A percentile compares a stretch with the other conserved stretches of the same genome.
Conservation (phyloP, 2,113 vertebrate species). For the Mugil cephalus region DNA sequence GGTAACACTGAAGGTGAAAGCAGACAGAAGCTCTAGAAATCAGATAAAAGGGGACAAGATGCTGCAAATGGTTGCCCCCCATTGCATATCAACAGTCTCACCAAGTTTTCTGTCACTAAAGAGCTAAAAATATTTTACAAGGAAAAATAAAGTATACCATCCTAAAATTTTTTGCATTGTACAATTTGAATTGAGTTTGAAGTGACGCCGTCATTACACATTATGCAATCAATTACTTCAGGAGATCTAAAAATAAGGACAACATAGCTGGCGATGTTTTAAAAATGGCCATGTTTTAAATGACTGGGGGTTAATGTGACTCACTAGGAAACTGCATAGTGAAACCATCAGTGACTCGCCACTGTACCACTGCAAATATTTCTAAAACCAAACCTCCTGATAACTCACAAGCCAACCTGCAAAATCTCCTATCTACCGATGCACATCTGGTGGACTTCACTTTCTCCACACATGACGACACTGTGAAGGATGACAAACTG, state of each 20-base stretch:
- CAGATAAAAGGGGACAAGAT: background rate
- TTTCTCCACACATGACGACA: background rate
- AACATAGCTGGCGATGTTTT: background rate
- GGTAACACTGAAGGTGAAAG: background rate
- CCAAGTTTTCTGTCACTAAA: background rate
- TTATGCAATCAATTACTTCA: background rate
- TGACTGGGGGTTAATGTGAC: too few relatives aligned
- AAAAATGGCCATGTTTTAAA: background rate
- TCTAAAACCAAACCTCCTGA: background rate
- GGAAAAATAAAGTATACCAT: too few relatives aligned
- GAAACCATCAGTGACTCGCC: background rate
- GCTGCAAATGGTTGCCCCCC: background rate
- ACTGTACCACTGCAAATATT: background rate
- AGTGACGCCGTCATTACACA: background rate
- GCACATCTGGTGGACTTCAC: too few relatives aligned
- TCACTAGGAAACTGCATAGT: too few relatives aligned
- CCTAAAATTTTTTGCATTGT: too few relatives aligned
- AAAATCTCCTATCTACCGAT: too few relatives aligned
- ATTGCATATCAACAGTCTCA: constrained; percentile 14
- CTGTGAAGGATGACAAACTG: too few relatives aligned
- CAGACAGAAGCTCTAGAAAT: background rate
- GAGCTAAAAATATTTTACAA: too few relatives aligned
- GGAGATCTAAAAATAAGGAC: background rate
- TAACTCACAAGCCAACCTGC: too few relatives aligned
- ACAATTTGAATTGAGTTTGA: too few relatives aligned